Evolutionary conservation across 2,888 invertebrate genomes (phyloP).

Genomic region (Anthrax anthrax): DNA sequence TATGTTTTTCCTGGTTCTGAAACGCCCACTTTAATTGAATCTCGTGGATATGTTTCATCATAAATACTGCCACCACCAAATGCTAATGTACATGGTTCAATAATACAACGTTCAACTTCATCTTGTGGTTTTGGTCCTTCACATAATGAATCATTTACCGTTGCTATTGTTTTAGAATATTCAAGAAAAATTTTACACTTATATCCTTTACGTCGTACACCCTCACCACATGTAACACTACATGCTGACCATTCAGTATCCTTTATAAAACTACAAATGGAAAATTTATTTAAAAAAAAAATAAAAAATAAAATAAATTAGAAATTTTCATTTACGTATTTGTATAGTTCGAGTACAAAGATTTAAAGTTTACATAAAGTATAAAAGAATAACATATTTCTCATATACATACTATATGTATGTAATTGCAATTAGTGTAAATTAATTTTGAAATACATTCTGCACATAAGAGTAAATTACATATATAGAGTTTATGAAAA

Average conservation of each 20-base stretch:
- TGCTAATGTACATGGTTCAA: conserved; percentile 60
- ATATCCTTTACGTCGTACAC: conserved; percentile 71
- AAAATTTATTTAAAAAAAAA: no score
- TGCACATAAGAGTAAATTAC: no score
- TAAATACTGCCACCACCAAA: conserved; percentile 35
- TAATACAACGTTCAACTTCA: conserved; percentile 65
- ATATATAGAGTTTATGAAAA: no score
- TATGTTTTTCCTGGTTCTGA: conserved; percentile 67
- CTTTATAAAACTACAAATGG: conserved; percentile 61
- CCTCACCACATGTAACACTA: conserved; percentile 83
- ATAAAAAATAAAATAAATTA: no score
- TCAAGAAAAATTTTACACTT: conserved; percentile 89
- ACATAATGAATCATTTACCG: conserved; percentile 76
- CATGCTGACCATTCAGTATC: conserved; percentile 83
- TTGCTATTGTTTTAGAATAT: conserved; percentile 77
- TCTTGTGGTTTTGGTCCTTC: conserved; percentile 70
- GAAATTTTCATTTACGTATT: no score
- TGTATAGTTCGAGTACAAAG: no score
- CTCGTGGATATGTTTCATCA: conserved; percentile 32
- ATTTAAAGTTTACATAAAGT: no score
- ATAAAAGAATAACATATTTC: no score
- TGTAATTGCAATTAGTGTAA: no score
- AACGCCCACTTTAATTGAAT: conserved; percentile 48
- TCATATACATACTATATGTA: no score
- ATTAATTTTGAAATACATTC: no score